A percentile compares a stretch with the other conserved stretches of the same genome.
Conservation (phyloP, 1,140 invertebrate species). For the Chelonus insularis region DNA sequence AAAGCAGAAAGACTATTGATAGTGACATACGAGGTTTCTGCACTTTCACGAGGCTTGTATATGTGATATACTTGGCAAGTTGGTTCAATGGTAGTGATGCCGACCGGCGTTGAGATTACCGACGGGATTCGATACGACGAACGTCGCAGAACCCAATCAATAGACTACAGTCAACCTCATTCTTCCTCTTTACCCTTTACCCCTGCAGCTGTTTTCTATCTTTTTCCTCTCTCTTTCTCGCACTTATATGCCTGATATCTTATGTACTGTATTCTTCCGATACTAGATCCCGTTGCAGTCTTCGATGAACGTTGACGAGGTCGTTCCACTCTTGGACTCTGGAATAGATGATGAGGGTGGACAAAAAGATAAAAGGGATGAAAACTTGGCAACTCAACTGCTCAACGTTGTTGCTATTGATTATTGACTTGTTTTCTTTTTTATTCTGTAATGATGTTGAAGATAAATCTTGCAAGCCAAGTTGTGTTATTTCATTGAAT, state of each 20-base stretch:
- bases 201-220: conserved; percentile 3
- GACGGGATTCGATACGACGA: conserved; percentile 42
- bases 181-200: neutral
- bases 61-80: neutral
- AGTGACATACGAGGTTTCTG: neutral
- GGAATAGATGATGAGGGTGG: conserved; percentile 29
- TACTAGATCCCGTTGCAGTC: neutral
- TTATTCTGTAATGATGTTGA: no score
- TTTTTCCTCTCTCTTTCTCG: conserved; percentile 30
- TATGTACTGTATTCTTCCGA: conserved; percentile 28
- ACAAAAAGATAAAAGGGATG: neutral
- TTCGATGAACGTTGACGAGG: conserved; percentile 14
- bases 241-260: conserved; percentile 36
- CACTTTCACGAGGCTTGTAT: neutral
- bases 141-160: conserved; percentile 44
- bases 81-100: conserved; percentile 9
- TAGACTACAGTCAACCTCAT: conserved; percentile 37
- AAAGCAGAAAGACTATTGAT: neutral
- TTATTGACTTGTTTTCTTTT: no score
- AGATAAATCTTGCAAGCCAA: no score
- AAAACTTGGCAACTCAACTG: no score
- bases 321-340: conserved; percentile 28
- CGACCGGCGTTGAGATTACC: conserved; percentile 37
- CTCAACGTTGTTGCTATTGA: no score
- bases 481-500: no score